Conservation (phyloP, 2,113 vertebrate genomes). For the Pseudopodoces humilis region DNA sequence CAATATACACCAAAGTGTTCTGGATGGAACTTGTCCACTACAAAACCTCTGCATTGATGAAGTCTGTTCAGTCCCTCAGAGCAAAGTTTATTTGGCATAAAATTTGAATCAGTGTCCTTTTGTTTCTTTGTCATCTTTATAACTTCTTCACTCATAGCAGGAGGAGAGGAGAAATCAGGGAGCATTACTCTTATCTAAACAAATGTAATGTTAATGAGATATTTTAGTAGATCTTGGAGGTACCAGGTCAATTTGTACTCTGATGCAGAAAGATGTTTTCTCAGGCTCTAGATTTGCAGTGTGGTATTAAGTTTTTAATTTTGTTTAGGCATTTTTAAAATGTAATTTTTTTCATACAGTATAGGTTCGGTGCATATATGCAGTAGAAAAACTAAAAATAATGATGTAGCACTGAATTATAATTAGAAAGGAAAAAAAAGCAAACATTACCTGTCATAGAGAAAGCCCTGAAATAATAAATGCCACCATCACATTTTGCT, state of each 20-base stretch:
- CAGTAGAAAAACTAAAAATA: background rate
- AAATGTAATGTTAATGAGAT: background rate
- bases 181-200: background rate
- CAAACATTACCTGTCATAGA: background rate
- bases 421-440: background rate
- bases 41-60: background rate
- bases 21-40: background rate
- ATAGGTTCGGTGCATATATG: background rate
- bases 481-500: constrained; percentile 25
- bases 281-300: background rate
- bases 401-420: background rate
- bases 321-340: background rate
- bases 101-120: background rate
- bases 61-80: background rate
- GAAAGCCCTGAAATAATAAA: constrained; percentile 46
- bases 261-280: background rate
- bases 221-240: background rate
- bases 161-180: background rate
- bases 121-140: background rate
- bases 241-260: background rate
- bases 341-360: background rate
- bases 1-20: background rate
- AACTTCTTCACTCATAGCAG: background rate
- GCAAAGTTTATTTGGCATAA: background rate
- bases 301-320: background rate